Base-by-base conservation (phyloP, 2,797 vertebrate species). In the Chelonia mydas region DNA sequence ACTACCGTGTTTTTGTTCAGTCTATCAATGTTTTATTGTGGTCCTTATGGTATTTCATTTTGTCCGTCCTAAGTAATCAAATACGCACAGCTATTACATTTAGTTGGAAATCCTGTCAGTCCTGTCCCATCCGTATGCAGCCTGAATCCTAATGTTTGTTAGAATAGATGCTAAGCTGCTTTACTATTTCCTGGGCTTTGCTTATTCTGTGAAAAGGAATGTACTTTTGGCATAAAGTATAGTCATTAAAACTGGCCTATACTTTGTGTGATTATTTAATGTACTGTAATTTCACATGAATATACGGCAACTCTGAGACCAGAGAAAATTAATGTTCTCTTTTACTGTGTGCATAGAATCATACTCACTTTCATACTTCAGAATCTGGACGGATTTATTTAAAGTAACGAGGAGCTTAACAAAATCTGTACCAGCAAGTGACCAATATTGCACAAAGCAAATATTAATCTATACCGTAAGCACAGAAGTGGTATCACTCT, bases 1-100 rank as follows among this genome's bases (percentile, higher is more conserved):
- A 99, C 99, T 98, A 99, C 99, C 98, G 98, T 99, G 99, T 99
- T 99, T 99, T 99, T 99, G 99, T 99, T 99, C 98, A 98, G 99
- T 99, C 99, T 99, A 98, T 99, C 99, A 98, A 98, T 99, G 99
- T 99, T 99, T 98, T 98, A 98, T 98, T 98, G 98, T 98, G 98
- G 98, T 99, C 97, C 98, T 98, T 98, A 97, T 98, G 99, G 99
- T 99, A 99, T 99, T 99, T 99, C 99, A 99, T 99, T 99, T 98
- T 98, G 99, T 99, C 98, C 98, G 99, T 99, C 99, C 98, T 98
- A 98, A 99, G 98, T 98, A 98, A 98, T 98, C 98, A 98, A 98
- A 98, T 99, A 98, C 98, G 99, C 98, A 98, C 98, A 98, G 98
- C 98, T 98, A 94, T 97, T 97, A 98, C 97, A 98, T 99, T 98